Evolutionary conservation across 2,797 vertebrate species (phyloP).

Genomic region (Anas bahamensis): DNA sequence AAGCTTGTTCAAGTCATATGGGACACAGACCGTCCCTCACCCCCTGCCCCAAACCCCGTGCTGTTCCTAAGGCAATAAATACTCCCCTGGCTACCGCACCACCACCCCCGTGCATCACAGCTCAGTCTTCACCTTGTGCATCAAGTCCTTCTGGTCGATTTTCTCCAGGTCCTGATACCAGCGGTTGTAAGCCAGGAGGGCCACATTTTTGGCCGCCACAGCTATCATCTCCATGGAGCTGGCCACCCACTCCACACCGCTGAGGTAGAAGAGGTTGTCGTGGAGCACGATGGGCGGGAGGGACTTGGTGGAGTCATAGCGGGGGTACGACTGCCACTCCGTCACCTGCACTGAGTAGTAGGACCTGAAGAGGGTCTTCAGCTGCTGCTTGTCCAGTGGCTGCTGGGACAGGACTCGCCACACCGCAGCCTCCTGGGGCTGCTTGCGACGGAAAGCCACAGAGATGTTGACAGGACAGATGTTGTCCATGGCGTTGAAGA

Average conservation of each 20-base stretch:
- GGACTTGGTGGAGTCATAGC: constrained; percentile 81
- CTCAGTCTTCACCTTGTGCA: constrained; percentile 98
- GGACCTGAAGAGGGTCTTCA: constrained; percentile 96
- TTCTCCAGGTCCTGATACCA: constrained; percentile 94
- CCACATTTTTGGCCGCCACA: constrained; percentile 95
- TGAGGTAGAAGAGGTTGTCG: constrained; percentile 94
- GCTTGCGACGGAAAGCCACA: constrained; percentile 88
- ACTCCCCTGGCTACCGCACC: constrained; percentile 16
- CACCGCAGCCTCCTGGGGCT: constrained; percentile 93
- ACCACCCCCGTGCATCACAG: constrained; percentile 78
- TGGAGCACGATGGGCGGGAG: constrained; percentile 90
- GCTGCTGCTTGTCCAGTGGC: constrained; percentile 87
- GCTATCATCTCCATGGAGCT: constrained; percentile 96
- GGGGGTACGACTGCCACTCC: constrained; percentile 91
- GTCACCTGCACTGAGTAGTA: constrained; percentile 97
- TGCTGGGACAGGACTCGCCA: constrained; percentile 93
- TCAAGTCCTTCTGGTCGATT: constrained; percentile 96
- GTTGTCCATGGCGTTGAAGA: constrained; percentile 92
- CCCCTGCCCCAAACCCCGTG: neutral
- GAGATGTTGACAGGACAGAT: constrained; percentile 95
- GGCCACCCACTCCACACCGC: constrained; percentile 92
- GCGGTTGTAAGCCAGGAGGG: constrained; percentile 93
- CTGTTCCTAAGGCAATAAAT: constrained; percentile 21
- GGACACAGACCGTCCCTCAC: neutral
- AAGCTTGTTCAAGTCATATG: neutral